Percentiles rank a stretch among this genome's conserved stretches.
Conservation (phyloP, 23 tunicate species). For the Ascidia mentula region DNA sequence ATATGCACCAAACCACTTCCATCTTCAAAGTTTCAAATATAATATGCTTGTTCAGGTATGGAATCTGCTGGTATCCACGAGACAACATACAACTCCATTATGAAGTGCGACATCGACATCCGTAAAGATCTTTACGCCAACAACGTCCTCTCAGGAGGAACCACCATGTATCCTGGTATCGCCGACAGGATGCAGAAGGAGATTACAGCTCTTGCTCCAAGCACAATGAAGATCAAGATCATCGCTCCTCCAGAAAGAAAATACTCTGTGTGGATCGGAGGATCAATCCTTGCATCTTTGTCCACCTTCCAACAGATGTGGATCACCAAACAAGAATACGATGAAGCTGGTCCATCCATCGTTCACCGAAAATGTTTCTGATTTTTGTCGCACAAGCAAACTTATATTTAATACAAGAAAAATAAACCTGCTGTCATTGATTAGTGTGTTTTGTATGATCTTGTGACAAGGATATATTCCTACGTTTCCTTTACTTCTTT, state of each 20-base stretch:
- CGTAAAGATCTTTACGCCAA: conserved; percentile 94
- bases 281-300: conserved; percentile 94
- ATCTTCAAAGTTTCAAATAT: no score
- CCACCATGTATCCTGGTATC: conserved; percentile 97
- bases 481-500: no score
- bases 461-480: no score
- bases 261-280: conserved; percentile 99
- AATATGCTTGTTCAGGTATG: conserved; percentile 63
- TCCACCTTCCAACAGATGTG: conserved; percentile 99
- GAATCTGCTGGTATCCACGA: conserved; percentile 97
- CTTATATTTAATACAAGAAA: no score
- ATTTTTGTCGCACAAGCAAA: no score
- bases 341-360: conserved; percentile 96
- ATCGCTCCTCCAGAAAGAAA: conserved; percentile 98
- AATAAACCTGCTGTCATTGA: no score
- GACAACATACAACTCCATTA: conserved; percentile 96
- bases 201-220: conserved; percentile 97
- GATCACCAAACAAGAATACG: conserved; percentile 97
- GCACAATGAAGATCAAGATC: conserved; percentile 98
- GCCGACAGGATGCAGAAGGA: conserved; percentile 99
- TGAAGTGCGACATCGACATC: conserved; percentile 96
- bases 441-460: no score
- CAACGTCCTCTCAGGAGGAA: conserved; percentile 94
- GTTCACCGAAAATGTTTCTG: conserved; percentile 98
- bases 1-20: neutral